These are phyloP conservation scores for Atopsyche davidsoni DNA, from an alignment of 1,140 invertebrate genomes.

Conservation along the genomic window DNA sequence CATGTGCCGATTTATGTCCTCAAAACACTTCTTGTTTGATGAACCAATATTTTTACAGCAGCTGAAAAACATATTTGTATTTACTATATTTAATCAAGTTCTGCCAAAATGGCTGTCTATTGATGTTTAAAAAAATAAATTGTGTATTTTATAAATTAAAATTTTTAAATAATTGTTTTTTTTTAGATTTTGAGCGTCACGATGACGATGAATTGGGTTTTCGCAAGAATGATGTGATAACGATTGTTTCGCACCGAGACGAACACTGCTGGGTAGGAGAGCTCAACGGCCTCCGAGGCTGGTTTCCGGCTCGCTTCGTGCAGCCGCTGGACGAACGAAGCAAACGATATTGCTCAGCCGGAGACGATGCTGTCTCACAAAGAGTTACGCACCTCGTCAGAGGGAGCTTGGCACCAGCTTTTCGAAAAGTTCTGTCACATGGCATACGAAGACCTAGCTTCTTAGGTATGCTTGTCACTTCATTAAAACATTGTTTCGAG, in stretches of 20 bases:
- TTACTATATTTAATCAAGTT: too few species aligned
- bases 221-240: conserved; percentile 96
- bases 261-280: conserved; percentile 99
- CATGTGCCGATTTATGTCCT: too few species aligned
- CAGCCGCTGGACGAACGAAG: conserved; percentile 95
- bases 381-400: conserved; percentile 93
- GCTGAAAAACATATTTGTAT: too few species aligned
- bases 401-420: conserved; percentile 86
- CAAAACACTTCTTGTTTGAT: too few species aligned
- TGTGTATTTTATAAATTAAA: conserved; percentile 20
- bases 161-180: conserved; percentile 18
- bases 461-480: conserved; percentile 42
- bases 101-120: too few species aligned
- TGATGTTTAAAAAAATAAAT: too few species aligned
- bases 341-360: conserved; percentile 91
- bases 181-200: conserved; percentile 90
- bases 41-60: too few species aligned
- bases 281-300: conserved; percentile 92
- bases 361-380: conserved; percentile 95
- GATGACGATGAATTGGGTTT: conserved; percentile 99
- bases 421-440: conserved; percentile 93
- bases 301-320: conserved; percentile 99
- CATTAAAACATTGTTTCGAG: not conserved
- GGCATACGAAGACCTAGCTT: conserved; percentile 88
- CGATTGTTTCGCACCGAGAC: conserved; percentile 95